These are phyloP conservation scores for Lysandra bellargus DNA, from an alignment of 2,888 invertebrate species.

Conservation along the genomic window DNA sequence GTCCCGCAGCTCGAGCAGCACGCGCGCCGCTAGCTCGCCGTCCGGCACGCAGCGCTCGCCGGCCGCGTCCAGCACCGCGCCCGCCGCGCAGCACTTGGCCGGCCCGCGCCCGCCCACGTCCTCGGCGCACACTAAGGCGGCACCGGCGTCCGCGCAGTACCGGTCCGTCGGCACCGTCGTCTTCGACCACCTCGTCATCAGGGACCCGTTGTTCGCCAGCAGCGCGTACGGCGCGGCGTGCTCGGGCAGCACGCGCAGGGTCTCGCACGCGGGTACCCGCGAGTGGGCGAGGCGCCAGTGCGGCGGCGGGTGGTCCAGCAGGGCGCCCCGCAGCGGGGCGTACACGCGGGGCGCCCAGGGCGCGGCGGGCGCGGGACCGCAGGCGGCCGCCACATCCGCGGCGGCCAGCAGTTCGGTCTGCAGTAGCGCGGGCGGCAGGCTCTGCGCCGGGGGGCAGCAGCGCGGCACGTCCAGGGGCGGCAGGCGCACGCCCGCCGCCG, in stretches of 20 bases:
- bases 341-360: constrained; percentile 82
- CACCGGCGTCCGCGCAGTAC: constrained; percentile 85
- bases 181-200: constrained; percentile 74
- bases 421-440: constrained; percentile 57
- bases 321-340: constrained; percentile 66
- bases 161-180: constrained; percentile 75
- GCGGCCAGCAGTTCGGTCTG: constrained; percentile 72
- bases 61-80: constrained; percentile 78
- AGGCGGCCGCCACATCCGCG: constrained; percentile 57
- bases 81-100: constrained; percentile 86
- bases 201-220: constrained; percentile 84
- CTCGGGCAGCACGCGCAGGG: constrained; percentile 60
- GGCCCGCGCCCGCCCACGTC: constrained; percentile 60
- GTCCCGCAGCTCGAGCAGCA: constrained; percentile 56
- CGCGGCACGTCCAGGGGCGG: constrained; percentile 57
- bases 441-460: constrained; percentile 53
- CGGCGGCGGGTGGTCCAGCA: constrained; percentile 67
- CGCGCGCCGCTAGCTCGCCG: constrained; percentile 52
- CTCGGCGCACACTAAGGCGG: constrained; percentile 82
- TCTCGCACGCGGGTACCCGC: constrained; percentile 61
- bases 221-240: constrained; percentile 73
- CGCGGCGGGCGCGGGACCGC: constrained; percentile 46
- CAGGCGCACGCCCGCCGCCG: constrained; percentile 50
- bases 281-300: constrained; percentile 70
- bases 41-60: constrained; percentile 70